phyloP scores from a whole-genome alignment of 2,888 invertebrate genomes.

The Achlya flavicornis region DNA sequence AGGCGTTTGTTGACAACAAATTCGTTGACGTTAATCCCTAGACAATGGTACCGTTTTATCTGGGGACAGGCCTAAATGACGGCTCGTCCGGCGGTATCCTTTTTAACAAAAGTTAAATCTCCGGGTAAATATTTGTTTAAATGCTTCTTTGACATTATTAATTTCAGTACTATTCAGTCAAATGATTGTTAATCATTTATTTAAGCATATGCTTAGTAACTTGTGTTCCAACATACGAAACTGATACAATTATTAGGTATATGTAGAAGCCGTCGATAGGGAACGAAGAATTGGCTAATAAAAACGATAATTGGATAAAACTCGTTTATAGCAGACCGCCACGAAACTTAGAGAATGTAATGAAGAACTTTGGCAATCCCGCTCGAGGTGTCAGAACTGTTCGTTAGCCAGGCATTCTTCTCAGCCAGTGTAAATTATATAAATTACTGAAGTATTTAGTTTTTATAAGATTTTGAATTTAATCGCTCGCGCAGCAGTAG shows the following conservation, averaged over 20 bases:
- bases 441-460: slow-evolving; percentile 52
- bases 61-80: slow-evolving; percentile 58
- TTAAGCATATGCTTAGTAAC: not conserved
- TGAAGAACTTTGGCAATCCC: slow-evolving; percentile 54
- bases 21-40: slow-evolving; percentile 82
- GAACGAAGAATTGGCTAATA: slow-evolving; percentile 22
- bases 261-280: slow-evolving; percentile 1
- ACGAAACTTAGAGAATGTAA: slow-evolving; percentile 44
- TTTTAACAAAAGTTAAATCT: slow-evolving; percentile 65
- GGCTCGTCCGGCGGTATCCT: slow-evolving; percentile 60
- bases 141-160: slow-evolving; percentile 61
- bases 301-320: slow-evolving; percentile 51
- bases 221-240: slow-evolving; percentile 14
- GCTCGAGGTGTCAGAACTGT: slow-evolving; percentile 59
- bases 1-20: slow-evolving; percentile 81
- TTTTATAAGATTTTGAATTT: slow-evolving; percentile 40
- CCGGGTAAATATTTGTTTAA: slow-evolving; percentile 65
- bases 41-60: slow-evolving; percentile 77
- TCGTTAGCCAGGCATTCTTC: slow-evolving; percentile 58
- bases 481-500: slow-evolving; percentile 21
- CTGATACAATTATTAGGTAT: slow-evolving; percentile 15
- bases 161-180: slow-evolving; percentile 45
- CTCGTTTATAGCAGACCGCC: slow-evolving; percentile 45
- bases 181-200: slow-evolving; percentile 22
- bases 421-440: slow-evolving; percentile 49